Evolutionary conservation across 2,888 invertebrate genomes (phyloP), one percentile per base, ranked within the genome.

Genomic region (Crematogaster levior): DNA sequence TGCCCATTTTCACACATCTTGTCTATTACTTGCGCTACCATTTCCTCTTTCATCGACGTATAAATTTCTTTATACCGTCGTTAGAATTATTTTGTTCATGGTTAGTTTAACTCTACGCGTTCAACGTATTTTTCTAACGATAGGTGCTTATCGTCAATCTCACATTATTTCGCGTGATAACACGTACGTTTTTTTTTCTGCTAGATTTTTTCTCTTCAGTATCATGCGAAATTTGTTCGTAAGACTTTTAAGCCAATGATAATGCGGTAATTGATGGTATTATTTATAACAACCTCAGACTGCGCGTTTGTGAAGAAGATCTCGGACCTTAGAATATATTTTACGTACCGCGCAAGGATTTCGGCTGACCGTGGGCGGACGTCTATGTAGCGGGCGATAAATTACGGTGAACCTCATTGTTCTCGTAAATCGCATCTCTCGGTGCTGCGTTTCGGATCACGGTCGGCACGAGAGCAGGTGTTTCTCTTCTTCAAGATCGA

Each of bases 391-490:
- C 61, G 43, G 27, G 34, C 61, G 68, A 81, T 70, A 70, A 63
- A 60, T 72, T 53, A 65, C 70, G 58, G 82, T 37, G 56, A 30
- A 40, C 65, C 84, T 86, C 83, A 86, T 90, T 88, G 88, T 89
- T 90, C 88, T 43, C 86, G 73, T 75, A 77, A 85, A 84, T 84
- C 86, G 70, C 80, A 81, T 82, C 82, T 82, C 82, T 58, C 21
- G 72, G 60, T 63, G 75, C 27, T 53, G 74, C 80, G 68, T 81
- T 63, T 58, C 48, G 74, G 37, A 70, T 70, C 53, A 80, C 74
- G 72, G 27, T 77, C 68, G 61, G 63, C 82, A 24, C 10, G 75
- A 77, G 70, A 75, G 82, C 88, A 89, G 89, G 87, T 90, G 89
- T 85, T 89, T 61, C 83, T 68, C 85, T 56, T 68, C 83, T 53